Percentiles rank a stretch among this genome's conserved stretches.
Evolutionary conservation across 1,140 invertebrate species (phyloP).

Genomic region (Ceratina calcarata): DNA sequence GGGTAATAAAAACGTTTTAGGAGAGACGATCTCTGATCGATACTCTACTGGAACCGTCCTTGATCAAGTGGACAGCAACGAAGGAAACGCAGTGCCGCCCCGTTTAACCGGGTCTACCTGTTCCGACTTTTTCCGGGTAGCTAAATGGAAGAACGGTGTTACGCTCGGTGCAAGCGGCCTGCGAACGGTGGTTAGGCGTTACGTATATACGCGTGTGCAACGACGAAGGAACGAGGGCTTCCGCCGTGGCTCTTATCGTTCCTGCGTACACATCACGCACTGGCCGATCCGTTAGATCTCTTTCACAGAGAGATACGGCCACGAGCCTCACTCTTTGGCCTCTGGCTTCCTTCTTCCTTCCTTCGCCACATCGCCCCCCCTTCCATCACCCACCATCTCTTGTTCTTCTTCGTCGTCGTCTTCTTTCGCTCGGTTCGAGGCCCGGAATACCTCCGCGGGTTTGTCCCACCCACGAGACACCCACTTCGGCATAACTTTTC

Average conservation of each 20-base stretch:
- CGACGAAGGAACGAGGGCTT: slow-evolving; percentile 61
- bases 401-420: slow-evolving; percentile 14
- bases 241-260: slow-evolving; percentile 58
- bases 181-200: slow-evolving; percentile 45
- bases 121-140: slow-evolving; percentile 66
- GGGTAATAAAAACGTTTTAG: background rate
- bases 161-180: slow-evolving; percentile 40
- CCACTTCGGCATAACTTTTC: slow-evolving; percentile 61
- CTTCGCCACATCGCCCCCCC: background rate
- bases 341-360: slow-evolving; percentile 48
- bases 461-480: slow-evolving; percentile 65
- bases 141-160: slow-evolving; percentile 78
- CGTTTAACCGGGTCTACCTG: slow-evolving; percentile 33
- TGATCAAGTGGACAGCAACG: background rate
- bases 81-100: slow-evolving; percentile 21
- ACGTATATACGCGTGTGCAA: slow-evolving; percentile 51
- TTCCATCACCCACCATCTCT: background rate
- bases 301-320: slow-evolving; percentile 57
- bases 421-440: slow-evolving; percentile 39
- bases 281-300: slow-evolving; percentile 61
- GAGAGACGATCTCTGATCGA: background rate
- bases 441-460: slow-evolving; percentile 50
- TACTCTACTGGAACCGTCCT: background rate
- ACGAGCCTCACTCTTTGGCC: slow-evolving; percentile 55
- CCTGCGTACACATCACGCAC: slow-evolving; percentile 50